These are phyloP conservation scores for Eristalis pertinax DNA, from an alignment of 2,888 invertebrate species.

Conservation along the genomic window DNA sequence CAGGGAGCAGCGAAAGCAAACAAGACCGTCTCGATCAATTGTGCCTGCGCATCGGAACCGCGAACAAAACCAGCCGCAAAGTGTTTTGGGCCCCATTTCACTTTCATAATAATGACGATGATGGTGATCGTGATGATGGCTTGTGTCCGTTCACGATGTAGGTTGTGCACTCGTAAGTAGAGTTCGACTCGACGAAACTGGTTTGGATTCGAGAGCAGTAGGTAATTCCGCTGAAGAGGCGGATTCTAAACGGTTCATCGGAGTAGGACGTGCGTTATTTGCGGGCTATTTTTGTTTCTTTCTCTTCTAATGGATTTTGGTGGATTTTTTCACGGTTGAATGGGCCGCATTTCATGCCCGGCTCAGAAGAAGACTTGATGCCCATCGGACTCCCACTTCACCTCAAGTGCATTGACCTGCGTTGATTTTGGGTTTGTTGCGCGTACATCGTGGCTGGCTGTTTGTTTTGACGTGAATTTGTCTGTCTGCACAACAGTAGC, in stretches of 20 bases:
- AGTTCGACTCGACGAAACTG: constrained; percentile 10
- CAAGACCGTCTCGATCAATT: neutral
- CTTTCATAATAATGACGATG: constrained; percentile 13
- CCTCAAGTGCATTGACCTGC: neutral
- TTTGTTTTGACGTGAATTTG: neutral
- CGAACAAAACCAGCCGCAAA: constrained; percentile 29
- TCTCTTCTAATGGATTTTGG: neutral
- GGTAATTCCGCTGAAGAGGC: neutral
- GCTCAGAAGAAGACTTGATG: neutral
- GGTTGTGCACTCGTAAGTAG: neutral
- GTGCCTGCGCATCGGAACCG: neutral
- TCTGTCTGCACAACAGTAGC: neutral
- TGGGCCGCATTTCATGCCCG: too few species aligned
- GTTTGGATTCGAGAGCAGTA: constrained; percentile 28
- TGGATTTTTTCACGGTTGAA: neutral
- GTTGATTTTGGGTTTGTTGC: neutral
- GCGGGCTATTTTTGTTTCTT: neutral
- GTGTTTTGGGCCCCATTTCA: constrained; percentile 29
- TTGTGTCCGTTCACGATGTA: neutral
- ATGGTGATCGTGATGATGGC: neutral
- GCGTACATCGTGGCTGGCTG: neutral
- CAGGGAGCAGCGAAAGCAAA: neutral
- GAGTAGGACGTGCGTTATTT: neutral
- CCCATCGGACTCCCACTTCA: neutral
- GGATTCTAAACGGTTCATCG: neutral